Conservation (phyloP, 2,113 vertebrate genomes). For the Osmerus mordax region DNA sequence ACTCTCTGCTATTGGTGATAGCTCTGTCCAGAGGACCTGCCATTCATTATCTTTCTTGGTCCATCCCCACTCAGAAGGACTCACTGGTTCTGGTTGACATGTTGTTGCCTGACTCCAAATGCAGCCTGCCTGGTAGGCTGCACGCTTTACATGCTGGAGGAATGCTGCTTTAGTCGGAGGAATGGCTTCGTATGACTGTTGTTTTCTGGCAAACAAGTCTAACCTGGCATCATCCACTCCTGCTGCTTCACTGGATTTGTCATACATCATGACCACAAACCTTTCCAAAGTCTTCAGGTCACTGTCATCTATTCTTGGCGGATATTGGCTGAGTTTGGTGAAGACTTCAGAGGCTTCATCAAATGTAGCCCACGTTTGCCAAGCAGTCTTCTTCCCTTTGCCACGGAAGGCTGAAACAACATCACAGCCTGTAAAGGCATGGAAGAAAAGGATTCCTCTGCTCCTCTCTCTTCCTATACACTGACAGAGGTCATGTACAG, state of each 20-base stretch:
- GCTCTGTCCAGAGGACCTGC: background rate
- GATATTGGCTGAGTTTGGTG: conserved; percentile 12
- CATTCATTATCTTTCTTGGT: too few relatives aligned
- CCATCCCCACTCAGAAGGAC: too few relatives aligned
- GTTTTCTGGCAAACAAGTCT: conserved; percentile 3
- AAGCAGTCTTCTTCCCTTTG: background rate
- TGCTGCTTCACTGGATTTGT: conserved; percentile 1
- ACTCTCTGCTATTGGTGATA: conserved; percentile 4
- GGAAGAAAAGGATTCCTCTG: background rate
- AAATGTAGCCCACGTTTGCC: background rate
- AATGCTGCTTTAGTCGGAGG: too few relatives aligned
- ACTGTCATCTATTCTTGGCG: background rate
- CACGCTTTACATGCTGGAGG: too few relatives aligned
- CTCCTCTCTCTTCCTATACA: background rate
- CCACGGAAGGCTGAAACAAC: background rate
- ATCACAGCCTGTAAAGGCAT: background rate
- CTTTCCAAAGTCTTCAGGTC: background rate
- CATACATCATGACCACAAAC: conserved; percentile 1
- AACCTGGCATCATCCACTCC: conserved; percentile 12
- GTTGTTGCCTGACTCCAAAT: background rate
- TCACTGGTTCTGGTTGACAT: too few relatives aligned
- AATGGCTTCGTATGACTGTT: background rate
- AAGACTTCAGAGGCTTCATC: conserved; percentile 3
- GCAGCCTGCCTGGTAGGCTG: too few relatives aligned
- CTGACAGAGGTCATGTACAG: background rate